phyloP scores from a whole-genome alignment of 2,113 vertebrate genomes.

The Notothenia coriiceps region DNA sequence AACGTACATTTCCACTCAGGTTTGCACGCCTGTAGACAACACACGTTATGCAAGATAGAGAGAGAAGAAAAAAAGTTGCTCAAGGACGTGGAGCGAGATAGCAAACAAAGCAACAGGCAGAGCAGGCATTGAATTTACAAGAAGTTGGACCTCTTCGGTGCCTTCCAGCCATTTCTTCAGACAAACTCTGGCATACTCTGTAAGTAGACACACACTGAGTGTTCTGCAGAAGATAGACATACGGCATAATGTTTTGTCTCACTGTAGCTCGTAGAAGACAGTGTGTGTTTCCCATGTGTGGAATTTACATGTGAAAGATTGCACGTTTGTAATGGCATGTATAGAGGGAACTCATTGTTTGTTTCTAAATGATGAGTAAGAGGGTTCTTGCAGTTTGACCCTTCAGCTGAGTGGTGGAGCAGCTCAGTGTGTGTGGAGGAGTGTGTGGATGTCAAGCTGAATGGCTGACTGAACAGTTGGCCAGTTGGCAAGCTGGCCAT shows the following conservation, averaged over 20 bases:
- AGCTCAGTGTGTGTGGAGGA: background rate
- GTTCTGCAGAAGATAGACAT: background rate
- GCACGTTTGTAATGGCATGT: background rate
- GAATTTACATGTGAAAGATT: background rate
- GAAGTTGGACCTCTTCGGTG: conserved; percentile 20
- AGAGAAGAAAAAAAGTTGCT: conserved; percentile 40
- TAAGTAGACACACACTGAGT: background rate
- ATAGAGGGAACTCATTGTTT: background rate
- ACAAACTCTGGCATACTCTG: conserved; percentile 2
- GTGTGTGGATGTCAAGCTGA: conserved; percentile 2
- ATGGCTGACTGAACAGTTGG: conserved; percentile 36
- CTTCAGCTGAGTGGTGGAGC: conserved; percentile 7
- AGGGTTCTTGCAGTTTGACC: background rate
- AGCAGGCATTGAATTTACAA: conserved; percentile 14
- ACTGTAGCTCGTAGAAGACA: background rate
- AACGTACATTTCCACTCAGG: background rate
- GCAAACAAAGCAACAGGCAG: conserved; percentile 11
- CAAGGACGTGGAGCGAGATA: conserved; percentile 66
- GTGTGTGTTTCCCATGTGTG: background rate
- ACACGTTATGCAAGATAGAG: conserved; percentile 61
- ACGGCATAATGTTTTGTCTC: background rate
- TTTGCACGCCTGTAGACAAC: conserved; percentile 54
- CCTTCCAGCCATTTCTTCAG: background rate
- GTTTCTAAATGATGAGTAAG: background rate
- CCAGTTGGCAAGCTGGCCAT: conserved; percentile 62